phyloP scores from a whole-genome alignment of 2,888 invertebrate species.

The Halictus ligatus region DNA sequence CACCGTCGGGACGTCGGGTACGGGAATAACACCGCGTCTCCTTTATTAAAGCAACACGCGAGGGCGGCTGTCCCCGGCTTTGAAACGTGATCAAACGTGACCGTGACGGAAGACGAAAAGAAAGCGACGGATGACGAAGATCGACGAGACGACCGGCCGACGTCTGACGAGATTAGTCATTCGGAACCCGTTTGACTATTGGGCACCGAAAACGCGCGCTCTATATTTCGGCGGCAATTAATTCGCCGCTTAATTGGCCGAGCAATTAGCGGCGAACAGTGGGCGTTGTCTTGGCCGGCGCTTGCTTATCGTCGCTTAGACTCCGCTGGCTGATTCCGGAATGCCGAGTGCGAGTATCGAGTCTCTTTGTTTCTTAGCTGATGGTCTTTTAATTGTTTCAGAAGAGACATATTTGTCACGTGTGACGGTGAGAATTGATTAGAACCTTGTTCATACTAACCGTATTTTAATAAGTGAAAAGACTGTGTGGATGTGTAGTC shows the following conservation, averaged over 20 bases:
- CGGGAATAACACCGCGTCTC: slow-evolving; percentile 59
- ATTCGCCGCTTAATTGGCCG: background rate
- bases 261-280: background rate
- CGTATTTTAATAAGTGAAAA: no score
- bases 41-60: slow-evolving; percentile 66
- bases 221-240: background rate
- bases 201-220: background rate
- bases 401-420: no score
- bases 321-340: background rate
- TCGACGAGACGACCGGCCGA: slow-evolving; percentile 56
- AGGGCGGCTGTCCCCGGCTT: slow-evolving; percentile 46
- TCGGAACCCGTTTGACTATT: background rate
- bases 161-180: background rate
- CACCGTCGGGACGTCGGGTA: slow-evolving; percentile 1
- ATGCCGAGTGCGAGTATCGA: background rate
- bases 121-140: slow-evolving; percentile 70
- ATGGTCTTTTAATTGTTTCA: no score
- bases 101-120: slow-evolving; percentile 55
- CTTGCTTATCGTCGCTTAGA: background rate
- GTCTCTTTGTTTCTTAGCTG: background rate
- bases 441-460: no score
- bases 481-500: no score
- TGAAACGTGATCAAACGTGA: slow-evolving; percentile 76
- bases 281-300: background rate
- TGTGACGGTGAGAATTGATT: no score